Conservation (phyloP, 2,113 vertebrate genomes). For the Cettia cetti region DNA sequence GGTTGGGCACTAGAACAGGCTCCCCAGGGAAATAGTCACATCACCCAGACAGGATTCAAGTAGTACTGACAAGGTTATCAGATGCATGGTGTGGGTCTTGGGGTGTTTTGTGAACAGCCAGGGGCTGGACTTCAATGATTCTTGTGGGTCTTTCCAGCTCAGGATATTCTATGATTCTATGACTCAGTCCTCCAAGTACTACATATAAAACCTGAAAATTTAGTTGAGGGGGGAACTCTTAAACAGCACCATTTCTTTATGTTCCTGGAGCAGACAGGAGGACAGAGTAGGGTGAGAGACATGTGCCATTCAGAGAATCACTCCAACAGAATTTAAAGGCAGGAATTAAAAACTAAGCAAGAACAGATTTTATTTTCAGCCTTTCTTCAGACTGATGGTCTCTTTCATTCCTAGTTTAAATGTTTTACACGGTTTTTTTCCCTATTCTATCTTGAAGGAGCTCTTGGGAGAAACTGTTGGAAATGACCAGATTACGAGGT, state of each 20-base stretch:
- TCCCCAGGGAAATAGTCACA: neutral
- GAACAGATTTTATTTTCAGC: neutral
- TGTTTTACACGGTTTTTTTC: neutral
- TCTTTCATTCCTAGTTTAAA: neutral
- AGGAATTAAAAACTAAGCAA: neutral
- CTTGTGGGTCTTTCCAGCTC: neutral
- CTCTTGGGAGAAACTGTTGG: constrained; percentile 81
- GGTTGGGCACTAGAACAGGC: neutral
- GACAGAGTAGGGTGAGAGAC: neutral
- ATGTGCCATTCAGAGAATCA: neutral
- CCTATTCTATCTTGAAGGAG: constrained; percentile 56
- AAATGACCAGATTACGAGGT: constrained; percentile 66
- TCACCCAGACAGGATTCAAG: neutral
- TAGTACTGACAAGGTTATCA: neutral
- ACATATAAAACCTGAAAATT: neutral
- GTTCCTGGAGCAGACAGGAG: neutral
- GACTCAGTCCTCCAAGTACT: neutral
- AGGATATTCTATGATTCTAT: neutral
- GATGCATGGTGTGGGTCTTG: too few species aligned
- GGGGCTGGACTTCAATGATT: neutral
- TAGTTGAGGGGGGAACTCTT: neutral
- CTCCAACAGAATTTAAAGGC: neutral
- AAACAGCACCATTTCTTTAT: neutral
- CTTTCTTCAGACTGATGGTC: neutral
- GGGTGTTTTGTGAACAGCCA: neutral